Evolutionary conservation across 2,888 invertebrate genomes (phyloP), one percentile per base, ranked within the genome.

Genomic region (Dusona sp.): DNA sequence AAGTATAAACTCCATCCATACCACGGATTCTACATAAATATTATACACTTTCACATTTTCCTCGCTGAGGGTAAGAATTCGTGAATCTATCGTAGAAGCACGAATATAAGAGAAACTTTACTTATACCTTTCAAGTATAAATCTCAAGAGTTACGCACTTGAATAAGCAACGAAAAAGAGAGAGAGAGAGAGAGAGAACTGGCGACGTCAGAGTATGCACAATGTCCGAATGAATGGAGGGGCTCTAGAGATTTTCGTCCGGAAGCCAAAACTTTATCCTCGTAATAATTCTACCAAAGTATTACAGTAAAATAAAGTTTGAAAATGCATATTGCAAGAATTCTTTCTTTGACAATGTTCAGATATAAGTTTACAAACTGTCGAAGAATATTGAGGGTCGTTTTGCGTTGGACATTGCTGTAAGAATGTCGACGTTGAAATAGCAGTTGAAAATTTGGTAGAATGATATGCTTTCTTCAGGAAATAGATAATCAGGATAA

Each of bases 121-220:
- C 77, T 77, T 80, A 77, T 80, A 80, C 70, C 48, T 73, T 77
- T 54, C 1, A 81, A 81, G 80, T 84, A 84, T 84, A 84, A 84
- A 84, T 84, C 84, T 73, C 22, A 19, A 22, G 73, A 45, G 45
- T 48, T n/a, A 29, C 29, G 33, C 33, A 45, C 13, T 48, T 48
- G 72, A 51, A 51, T 48, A 72, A 72, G 48, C 51, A 33, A 33
- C 29, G 51, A 11, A 51, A 29, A 19, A 51, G 33, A 29, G 29
- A 4, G 61, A 61, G 54, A 54, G 22, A 13, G 29, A 29, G 57
- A 61, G 29, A 13, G 13, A 16, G 57, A 25, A 57, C 25, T 11
- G 57, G 13, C 29, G 29, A 29, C 61, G 25, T 29, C 61, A 61
- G 13, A 29, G 25, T 61, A 29, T 29, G 61, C 61, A 13, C 29